A percentile compares a stretch with the other conserved stretches of the same genome.
Conservation (phyloP, 2,888 invertebrate species). For the Drosophila atroscutellata region DNA sequence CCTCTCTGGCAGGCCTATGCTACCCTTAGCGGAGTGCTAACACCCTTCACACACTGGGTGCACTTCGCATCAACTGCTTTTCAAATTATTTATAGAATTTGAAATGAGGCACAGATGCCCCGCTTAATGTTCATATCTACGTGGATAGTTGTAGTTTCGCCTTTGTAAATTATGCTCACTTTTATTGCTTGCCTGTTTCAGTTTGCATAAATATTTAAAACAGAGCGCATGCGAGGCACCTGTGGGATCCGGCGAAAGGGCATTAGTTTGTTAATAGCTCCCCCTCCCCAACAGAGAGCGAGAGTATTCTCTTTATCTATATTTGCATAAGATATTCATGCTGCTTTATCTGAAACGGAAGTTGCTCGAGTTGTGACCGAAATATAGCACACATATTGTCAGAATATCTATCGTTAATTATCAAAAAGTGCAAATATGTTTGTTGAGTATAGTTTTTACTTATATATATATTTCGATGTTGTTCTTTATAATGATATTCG, state of each 20-base stretch:
- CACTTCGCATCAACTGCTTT: constrained; percentile 72
- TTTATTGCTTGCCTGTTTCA: constrained; percentile 60
- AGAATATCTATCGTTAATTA: background rate
- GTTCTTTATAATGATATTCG: background rate
- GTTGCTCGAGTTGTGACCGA: background rate
- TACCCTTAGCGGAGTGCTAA: background rate
- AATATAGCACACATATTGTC: background rate
- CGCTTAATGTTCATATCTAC: constrained; percentile 28
- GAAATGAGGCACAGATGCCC: constrained; percentile 64
- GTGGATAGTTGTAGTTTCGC: constrained; percentile 26
- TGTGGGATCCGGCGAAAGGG: constrained; percentile 56
- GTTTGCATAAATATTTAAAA: constrained; percentile 66
- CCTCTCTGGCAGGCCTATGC: background rate
- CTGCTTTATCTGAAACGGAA: constrained; percentile 7
- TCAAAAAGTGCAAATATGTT: constrained; percentile 2
- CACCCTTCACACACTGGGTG: constrained; percentile 22
- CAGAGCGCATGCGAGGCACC: constrained; percentile 46
- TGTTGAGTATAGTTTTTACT: background rate
- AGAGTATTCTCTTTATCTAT: background rate
- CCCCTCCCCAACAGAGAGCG: background rate
- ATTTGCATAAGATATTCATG: background rate
- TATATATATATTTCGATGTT: background rate
- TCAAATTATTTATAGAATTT: constrained; percentile 78
- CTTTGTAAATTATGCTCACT: constrained; percentile 66
- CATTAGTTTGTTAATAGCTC: constrained; percentile 16